Conservation (phyloP, 2,797 vertebrate species). For the Sebastes melanostomus region DNA sequence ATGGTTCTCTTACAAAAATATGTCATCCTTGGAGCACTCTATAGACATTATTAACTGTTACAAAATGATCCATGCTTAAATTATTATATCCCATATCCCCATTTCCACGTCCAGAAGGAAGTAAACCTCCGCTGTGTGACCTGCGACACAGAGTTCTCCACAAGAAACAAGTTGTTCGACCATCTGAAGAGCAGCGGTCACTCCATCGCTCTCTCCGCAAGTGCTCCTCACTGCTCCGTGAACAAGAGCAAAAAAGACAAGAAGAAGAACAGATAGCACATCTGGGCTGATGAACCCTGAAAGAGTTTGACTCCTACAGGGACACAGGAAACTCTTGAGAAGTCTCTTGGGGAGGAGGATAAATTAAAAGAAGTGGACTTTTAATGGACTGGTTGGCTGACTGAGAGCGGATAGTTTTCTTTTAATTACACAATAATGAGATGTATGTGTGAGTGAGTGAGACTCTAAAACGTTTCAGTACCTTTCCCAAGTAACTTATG, state of each 20-base stretch:
- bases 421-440: neutral
- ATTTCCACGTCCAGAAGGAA: slow-evolving; percentile 76
- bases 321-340: neutral
- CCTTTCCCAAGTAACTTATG: neutral
- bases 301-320: neutral
- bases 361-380: neutral
- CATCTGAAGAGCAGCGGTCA: slow-evolving; percentile 94
- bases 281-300: neutral
- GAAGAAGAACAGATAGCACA: slow-evolving; percentile 89
- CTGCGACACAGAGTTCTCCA: slow-evolving; percentile 88
- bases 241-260: slow-evolving; percentile 89
- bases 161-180: slow-evolving; percentile 96
- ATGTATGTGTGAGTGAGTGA: neutral
- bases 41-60: neutral
- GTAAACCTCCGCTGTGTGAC: slow-evolving; percentile 85
- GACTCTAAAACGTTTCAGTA: neutral
- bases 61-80: neutral
- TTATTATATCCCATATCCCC: neutral
- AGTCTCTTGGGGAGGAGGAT: neutral
- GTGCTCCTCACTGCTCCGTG: slow-evolving; percentile 37
- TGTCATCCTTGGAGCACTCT: too few species aligned
- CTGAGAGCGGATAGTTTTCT: neutral
- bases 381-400: slow-evolving; percentile 9
- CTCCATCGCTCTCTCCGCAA: slow-evolving; percentile 78
- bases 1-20: fast-evolving